Evolutionary conservation across 2,113 vertebrate genomes (phyloP).

Genomic region (Oryzias celebensis): DNA sequence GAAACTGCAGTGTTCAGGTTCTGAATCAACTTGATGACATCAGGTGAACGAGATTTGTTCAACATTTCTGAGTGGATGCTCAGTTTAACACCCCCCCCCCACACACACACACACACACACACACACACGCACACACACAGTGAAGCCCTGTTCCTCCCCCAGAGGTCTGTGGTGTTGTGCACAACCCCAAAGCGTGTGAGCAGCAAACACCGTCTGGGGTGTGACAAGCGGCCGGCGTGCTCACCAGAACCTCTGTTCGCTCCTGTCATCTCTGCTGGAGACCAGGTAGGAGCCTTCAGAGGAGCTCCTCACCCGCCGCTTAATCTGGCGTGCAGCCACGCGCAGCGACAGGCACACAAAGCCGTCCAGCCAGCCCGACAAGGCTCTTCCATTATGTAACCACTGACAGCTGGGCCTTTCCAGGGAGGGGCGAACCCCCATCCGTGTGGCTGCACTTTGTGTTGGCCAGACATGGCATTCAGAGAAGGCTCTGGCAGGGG

Average conservation of each 20-base stretch:
- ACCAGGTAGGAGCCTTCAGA: constrained; percentile 75
- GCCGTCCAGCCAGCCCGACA: constrained; percentile 71
- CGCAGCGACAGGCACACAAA: constrained; percentile 77
- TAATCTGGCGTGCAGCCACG: constrained; percentile 80
- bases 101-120: too few relatives aligned
- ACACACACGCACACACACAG: too few relatives aligned
- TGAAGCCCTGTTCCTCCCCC: constrained; percentile 16
- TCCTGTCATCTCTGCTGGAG: constrained; percentile 65
- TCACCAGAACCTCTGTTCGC: constrained; percentile 52
- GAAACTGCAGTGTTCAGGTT: too few relatives aligned
- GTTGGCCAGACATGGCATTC: constrained; percentile 72
- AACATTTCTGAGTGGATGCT: constrained; percentile 25
- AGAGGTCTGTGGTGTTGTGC: constrained; percentile 40
- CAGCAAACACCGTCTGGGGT: constrained; percentile 14
- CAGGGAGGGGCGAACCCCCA: constrained; percentile 69
- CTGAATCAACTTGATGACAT: too few relatives aligned
- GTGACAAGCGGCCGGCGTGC: constrained; percentile 53
- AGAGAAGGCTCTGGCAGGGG: constrained; percentile 54
- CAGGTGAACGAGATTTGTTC: not conserved
- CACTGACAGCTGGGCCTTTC: constrained; percentile 77
- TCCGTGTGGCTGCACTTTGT: constrained; percentile 75
- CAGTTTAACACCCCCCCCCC: constrained; percentile 22
- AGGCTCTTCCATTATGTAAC: constrained; percentile 81
- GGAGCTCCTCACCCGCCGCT: constrained; percentile 72
- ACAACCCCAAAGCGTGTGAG: constrained; percentile 43